phyloP scores from a whole-genome alignment of 1,140 invertebrate species.

The Halesus radiatus region DNA sequence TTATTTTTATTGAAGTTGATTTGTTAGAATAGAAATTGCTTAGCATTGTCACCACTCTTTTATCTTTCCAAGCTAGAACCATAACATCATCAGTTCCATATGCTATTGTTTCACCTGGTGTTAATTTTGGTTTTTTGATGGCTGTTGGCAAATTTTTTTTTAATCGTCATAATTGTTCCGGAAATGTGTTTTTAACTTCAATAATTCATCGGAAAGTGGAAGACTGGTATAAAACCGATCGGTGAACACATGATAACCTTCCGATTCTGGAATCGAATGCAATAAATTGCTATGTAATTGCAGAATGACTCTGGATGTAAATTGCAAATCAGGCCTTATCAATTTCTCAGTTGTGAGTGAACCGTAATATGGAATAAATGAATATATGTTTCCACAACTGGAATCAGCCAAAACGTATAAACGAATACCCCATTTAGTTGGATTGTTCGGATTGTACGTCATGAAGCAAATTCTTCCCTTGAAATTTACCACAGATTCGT shows the following conservation, averaged over 20 bases:
- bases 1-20: conserved; percentile 24
- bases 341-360: conserved; percentile 40
- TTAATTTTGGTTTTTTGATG: conserved; percentile 46
- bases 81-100: conserved; percentile 25
- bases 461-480: conserved; percentile 58
- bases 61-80: conserved; percentile 43
- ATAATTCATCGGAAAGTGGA: conserved; percentile 42
- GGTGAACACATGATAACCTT: conserved; percentile 47
- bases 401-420: conserved; percentile 57
- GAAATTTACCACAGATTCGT: conserved; percentile 55
- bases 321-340: conserved; percentile 30
- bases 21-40: conserved; percentile 22
- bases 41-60: conserved; percentile 32
- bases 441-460: conserved; percentile 59
- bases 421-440: conserved; percentile 58
- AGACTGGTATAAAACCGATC: conserved; percentile 47
- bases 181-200: conserved; percentile 33
- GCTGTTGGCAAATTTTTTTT: conserved; percentile 25
- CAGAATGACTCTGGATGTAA: conserved; percentile 40
- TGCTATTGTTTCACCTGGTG: conserved; percentile 25
- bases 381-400: conserved; percentile 54
- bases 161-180: conserved; percentile 45
- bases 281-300: conserved; percentile 42
- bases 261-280: conserved; percentile 37
- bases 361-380: conserved; percentile 58